Percentiles rank a stretch among this genome's conserved stretches.
phyloP scores from a whole-genome alignment of 2,888 invertebrate species.

The Pollenia angustigena region DNA sequence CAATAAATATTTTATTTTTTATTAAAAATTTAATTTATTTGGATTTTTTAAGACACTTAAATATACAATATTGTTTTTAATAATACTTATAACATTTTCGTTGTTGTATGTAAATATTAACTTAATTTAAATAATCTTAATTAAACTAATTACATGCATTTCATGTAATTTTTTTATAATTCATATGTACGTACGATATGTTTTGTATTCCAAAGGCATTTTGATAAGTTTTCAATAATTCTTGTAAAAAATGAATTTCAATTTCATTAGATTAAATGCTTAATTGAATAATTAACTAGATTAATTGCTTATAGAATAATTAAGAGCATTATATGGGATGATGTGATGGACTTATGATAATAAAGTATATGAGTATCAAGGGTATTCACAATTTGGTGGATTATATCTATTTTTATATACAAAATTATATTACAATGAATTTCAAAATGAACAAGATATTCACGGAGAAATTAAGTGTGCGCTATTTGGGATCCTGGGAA shows the following conservation, averaged over 20 bases:
- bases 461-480: no score
- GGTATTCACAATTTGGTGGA: neutral
- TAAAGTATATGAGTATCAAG: neutral
- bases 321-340: neutral
- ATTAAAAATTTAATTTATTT: constrained; percentile 7
- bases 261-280: neutral
- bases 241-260: constrained; percentile 2
- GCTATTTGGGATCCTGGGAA: no score
- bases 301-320: neutral
- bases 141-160: no score
- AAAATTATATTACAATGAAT: no score
- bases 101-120: constrained; percentile 35
- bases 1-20: constrained; percentile 13
- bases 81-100: constrained; percentile 56
- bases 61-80: constrained; percentile 4
- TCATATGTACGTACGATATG: constrained; percentile 24
- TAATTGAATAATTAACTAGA: neutral
- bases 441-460: no score
- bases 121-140: constrained; percentile 3
- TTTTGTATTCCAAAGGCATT: constrained; percentile 40
- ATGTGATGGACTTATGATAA: neutral
- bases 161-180: neutral
- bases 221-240: neutral
- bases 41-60: constrained; percentile 9
- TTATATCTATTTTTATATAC: no score